Evolutionary conservation across 2,113 vertebrate species (phyloP), one percentile per base, ranked within the genome.

Genomic region (Leptosomus discolor): DNA sequence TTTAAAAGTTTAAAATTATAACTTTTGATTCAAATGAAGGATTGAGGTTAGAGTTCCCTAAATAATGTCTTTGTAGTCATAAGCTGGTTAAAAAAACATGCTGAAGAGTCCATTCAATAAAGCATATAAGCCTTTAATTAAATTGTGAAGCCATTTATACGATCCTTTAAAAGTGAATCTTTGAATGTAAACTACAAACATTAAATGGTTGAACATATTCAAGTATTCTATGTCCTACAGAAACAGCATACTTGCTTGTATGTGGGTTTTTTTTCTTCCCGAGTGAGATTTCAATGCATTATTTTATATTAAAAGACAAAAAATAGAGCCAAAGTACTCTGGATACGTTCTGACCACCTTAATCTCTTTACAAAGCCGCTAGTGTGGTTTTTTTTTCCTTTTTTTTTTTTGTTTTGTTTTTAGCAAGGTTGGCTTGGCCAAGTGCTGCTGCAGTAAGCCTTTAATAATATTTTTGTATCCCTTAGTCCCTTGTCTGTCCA

Each of bases 1-100:
- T 91, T 80, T 78, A 53, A 77, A 92, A 64, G 79, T 90, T 87
- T 69, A 86, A 85, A 91, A 96, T 85, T 86, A 29, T 24, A 87
- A 95, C 79, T 79, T 83, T 68, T 74, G 75, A 91, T 88, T 50
- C 69, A 76, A 82, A 84, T 77, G 56, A 80, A 75, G n/a, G 79
- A 48, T 37, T 80, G 75, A 68, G 27, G 88, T 97, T 96, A 94
- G 77, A 97, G 75, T 58, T 97, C 67, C 88, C 37, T 94, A 80
- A 96, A 82, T 79, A 85, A 68, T 92, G 50, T 87, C 37, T 96
- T 76, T 83, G 57, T 45, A 83, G 43, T 84, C 14, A 7, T 82
- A 84, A 92, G 15, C 39, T 91, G 26, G 77, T 88, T 92, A 97
- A 56, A 32, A 41, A 48, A 79, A 88, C 15, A 68, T 77, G n/a